These are phyloP conservation scores for Genyomyrus donnyi DNA, from an alignment of 2,113 vertebrate species.

Conservation along the genomic window DNA sequence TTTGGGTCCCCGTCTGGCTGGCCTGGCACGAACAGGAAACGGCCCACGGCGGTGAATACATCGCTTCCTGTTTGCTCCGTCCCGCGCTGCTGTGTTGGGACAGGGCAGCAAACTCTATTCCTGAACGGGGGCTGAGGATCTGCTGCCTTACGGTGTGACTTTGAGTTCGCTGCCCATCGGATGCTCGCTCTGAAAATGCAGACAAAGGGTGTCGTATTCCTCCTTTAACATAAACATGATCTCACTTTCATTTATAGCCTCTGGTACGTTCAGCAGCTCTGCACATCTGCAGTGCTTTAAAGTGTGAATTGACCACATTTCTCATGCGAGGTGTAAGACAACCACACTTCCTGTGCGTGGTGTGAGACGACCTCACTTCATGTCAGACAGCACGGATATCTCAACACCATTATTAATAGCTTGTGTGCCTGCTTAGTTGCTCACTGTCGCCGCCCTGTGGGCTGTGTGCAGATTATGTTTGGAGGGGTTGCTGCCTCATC, in stretches of 20 bases:
- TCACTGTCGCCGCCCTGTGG: neutral
- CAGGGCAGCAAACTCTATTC: neutral
- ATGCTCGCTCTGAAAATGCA: neutral
- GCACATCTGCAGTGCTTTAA: neutral
- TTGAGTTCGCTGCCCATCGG: neutral
- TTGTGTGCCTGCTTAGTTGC: neutral
- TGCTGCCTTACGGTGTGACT: neutral
- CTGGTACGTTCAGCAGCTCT: neutral
- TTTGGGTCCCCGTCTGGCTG: neutral
- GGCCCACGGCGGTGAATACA: neutral
- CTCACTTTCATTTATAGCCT: neutral
- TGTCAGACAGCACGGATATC: neutral
- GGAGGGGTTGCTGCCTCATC: neutral
- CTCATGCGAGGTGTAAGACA: neutral
- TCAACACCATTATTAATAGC: neutral
- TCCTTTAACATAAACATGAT: neutral
- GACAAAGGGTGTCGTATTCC: neutral
- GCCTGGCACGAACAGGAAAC: neutral
- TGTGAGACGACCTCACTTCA: neutral
- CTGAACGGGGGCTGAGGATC: neutral
- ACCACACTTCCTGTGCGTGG: slow-evolving; percentile 6
- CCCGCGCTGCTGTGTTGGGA: neutral
- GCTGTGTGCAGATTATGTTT: neutral
- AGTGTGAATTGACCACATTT: neutral
- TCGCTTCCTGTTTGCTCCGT: slow-evolving; percentile 13